Evolutionary conservation across 2,113 vertebrate species (phyloP), one percentile per base, ranked within the genome.

Genomic region (Oenanthe melanoleuca): DNA sequence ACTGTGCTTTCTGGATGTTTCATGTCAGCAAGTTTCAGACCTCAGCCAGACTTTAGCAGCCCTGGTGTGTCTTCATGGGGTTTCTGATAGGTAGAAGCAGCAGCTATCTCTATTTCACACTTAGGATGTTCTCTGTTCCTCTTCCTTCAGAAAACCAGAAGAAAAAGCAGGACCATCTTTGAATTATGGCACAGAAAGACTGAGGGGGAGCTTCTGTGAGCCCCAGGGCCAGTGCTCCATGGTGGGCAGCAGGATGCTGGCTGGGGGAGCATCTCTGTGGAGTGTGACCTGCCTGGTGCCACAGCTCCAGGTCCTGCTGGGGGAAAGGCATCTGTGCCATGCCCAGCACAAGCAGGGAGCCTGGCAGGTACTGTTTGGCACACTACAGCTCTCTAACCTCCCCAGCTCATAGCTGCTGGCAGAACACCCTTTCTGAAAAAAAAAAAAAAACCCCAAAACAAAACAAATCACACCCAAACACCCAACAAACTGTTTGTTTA

Each of bases 161-260:
- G 24, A 33, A 70, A 71, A 63, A 66, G 14, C 40, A 50, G 20
- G 26, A n/a, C 22, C 1, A 14, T 20, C 14, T 60, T 59, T 44
- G 47, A 59, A 57, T 9, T 34, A 12, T 0, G 3, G 10, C 50
- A 50, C 0, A 1, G 15, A 24, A 57, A 44, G 17, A n/a, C 61
- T 25, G 33, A 75, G 34, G 3, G n/a, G n/a, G n/a, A n/a, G n/a
- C n/a, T n/a, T n/a, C n/a, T n/a, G n/a, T n/a, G n/a, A n/a, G n/a
- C n/a, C n/a, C n/a, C n/a, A n/a, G n/a, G n/a, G n/a, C n/a, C n/a
- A n/a, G n/a, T n/a, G n/a, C n/a, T n/a, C n/a, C n/a, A n/a, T n/a
- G n/a, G n/a, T n/a, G n/a, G n/a, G n/a, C n/a, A n/a, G n/a, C n/a
- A n/a, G n/a, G n/a, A n/a, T n/a, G n/a, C n/a, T n/a, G n/a, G n/a